Percentiles rank a stretch among this genome's conserved stretches.
Evolutionary conservation across 2,888 invertebrate species (phyloP).

Genomic region (Andrena fulva): DNA sequence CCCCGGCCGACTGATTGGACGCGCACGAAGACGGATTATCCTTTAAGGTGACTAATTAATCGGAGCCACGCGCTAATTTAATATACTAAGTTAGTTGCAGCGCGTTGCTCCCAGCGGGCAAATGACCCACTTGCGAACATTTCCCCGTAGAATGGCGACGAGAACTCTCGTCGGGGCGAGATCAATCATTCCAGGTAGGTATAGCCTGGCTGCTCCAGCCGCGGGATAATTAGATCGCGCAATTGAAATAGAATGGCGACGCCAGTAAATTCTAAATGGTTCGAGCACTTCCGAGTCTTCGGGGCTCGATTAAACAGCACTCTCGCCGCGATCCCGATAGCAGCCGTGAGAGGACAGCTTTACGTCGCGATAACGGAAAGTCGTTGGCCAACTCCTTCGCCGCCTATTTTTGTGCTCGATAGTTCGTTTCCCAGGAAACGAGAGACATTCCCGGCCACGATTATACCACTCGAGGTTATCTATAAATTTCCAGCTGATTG

Average conservation of each 20-base stretch:
- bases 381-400: conserved; percentile 11
- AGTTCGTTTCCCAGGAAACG: conserved; percentile 16
- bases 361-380: conserved; percentile 23
- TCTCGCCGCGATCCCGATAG: conserved; percentile 27
- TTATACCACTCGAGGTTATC: conserved; percentile 37
- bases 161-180: conserved; percentile 39
- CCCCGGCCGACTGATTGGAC: not conserved
- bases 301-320: conserved; percentile 16
- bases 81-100: conserved; percentile 69
- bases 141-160: conserved; percentile 43
- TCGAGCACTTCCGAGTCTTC: not conserved
- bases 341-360: conserved; percentile 22
- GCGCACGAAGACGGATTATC: conserved; percentile 71
- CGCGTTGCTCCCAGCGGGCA: conserved; percentile 50
- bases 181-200: conserved; percentile 60
- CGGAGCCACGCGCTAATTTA: conserved; percentile 72
- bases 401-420: conserved; percentile 21
- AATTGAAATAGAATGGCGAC: conserved; percentile 27
- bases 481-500: conserved; percentile 41
- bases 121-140: conserved; percentile 74
- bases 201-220: conserved; percentile 11
- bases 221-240: conserved; percentile 53
- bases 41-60: conserved; percentile 77
- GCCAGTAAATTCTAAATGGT: conserved; percentile 17
- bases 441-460: conserved; percentile 4